These are phyloP conservation scores for Graptemys geographica DNA, from an alignment of 2,797 vertebrate genomes.

Conservation along the genomic window DNA sequence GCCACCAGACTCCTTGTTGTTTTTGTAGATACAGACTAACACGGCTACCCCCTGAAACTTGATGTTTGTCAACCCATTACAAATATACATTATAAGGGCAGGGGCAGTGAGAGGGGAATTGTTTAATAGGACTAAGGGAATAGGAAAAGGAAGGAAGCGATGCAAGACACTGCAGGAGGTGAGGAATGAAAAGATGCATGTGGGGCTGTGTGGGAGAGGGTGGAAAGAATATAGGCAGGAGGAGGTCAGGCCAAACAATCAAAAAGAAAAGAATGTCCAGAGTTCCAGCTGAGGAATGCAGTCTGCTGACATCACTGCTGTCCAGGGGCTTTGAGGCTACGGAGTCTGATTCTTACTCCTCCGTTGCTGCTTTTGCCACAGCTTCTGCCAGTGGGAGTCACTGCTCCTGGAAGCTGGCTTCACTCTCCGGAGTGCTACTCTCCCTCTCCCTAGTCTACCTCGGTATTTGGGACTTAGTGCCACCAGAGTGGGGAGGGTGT, in stretches of 20 bases:
- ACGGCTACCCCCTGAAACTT: background rate
- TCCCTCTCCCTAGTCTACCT: background rate
- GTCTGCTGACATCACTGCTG: background rate
- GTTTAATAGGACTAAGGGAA: background rate
- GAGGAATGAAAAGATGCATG: background rate
- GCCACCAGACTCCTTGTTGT: too few species aligned
- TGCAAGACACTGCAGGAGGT: background rate
- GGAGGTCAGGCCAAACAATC: background rate
- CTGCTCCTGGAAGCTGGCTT: background rate
- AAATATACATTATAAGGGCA: background rate
- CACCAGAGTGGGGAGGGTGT: background rate
- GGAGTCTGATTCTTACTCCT: background rate
- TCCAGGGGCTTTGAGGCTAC: background rate
- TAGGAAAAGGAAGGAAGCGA: background rate
- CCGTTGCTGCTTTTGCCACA: background rate
- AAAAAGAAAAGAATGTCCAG: background rate
- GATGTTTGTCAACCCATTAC: background rate
- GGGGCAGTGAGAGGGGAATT: background rate
- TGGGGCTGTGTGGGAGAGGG: background rate
- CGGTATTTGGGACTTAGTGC: background rate
- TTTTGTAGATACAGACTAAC: too few species aligned
- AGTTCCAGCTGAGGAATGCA: background rate
- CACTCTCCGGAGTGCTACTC: rapidly evolving
- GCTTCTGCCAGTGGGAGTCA: background rate
- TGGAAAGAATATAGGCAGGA: background rate